These are phyloP conservation scores for Macaria liturata DNA, from an alignment of 2,888 invertebrate genomes.

Conservation along the genomic window DNA sequence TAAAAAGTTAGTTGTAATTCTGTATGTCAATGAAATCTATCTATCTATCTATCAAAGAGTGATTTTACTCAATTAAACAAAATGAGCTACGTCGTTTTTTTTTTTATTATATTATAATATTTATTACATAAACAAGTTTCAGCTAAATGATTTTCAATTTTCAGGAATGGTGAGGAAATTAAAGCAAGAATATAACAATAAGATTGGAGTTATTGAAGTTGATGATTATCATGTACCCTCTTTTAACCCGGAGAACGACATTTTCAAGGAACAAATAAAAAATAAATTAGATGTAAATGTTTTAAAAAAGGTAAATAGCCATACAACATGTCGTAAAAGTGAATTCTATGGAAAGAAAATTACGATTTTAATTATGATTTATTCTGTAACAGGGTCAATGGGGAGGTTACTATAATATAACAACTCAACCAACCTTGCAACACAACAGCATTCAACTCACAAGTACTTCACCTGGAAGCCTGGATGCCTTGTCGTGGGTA, in stretches of 20 bases:
- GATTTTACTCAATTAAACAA: too few species aligned
- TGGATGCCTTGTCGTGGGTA: conserved; percentile 88
- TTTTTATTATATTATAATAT: too few species aligned
- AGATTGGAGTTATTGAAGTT: conserved; percentile 74
- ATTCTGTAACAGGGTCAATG: conserved; percentile 51
- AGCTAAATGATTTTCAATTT: too few species aligned
- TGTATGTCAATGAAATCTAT: too few species aligned
- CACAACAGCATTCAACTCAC: conserved; percentile 84
- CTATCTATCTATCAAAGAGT: too few species aligned
- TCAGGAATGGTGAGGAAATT: conserved; percentile 88
- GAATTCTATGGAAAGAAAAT: too few species aligned
- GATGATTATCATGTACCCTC: conserved; percentile 69
- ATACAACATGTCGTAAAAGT: too few species aligned
- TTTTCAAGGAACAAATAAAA: conserved; percentile 77
- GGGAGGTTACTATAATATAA: conserved; percentile 53
- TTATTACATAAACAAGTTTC: too few species aligned
- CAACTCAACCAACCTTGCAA: conserved; percentile 28
- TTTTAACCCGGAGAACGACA: conserved; percentile 70
- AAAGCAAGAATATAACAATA: conserved; percentile 79
- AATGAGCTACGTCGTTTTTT: too few species aligned
- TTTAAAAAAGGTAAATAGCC: conserved; percentile 48
- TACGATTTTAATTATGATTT: too few species aligned
- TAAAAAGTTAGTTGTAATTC: too few species aligned
- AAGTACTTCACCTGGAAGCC: conserved; percentile 85
- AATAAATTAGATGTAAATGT: conserved; percentile 88